Conservation (phyloP, 2,113 vertebrate species). For the Sinosuthora webbiana region DNA sequence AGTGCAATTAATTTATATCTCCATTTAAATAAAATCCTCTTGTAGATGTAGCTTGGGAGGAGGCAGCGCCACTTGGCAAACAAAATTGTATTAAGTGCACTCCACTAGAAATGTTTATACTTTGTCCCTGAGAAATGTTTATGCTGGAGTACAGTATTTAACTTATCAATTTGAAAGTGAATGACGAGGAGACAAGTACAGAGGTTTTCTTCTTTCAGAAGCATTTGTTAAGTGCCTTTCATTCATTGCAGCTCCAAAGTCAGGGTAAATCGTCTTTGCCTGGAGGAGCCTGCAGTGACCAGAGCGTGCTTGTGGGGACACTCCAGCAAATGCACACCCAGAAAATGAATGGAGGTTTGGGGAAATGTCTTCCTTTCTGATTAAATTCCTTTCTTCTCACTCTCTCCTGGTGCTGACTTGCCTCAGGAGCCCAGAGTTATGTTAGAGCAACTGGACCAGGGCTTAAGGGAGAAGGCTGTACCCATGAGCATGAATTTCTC, state of each 20-base stretch:
- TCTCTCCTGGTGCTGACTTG: neutral
- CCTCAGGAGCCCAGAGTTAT: neutral
- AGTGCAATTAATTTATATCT: constrained; percentile 60
- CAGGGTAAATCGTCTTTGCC: neutral
- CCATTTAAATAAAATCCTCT: constrained; percentile 58
- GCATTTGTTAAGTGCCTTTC: constrained; percentile 45
- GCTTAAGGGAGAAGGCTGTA: neutral
- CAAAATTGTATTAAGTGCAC: constrained; percentile 63
- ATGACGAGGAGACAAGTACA: constrained; percentile 2
- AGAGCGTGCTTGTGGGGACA: accelerated
- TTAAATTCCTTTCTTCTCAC: neutral
- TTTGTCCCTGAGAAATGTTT: constrained; percentile 63
- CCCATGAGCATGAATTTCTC: neutral
- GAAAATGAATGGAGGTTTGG: neutral
- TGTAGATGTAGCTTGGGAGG: constrained; percentile 3
- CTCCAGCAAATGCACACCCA: neutral
- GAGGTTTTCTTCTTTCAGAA: constrained; percentile 44
- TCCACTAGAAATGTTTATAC: constrained; percentile 66
- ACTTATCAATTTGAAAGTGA: constrained; percentile 49
- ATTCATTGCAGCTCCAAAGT: neutral
- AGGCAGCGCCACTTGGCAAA: constrained; percentile 50
- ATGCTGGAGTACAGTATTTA: constrained; percentile 58
- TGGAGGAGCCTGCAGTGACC: neutral
- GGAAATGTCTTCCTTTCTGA: neutral
- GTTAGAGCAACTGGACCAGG: neutral